Percentiles rank a stretch among this genome's conserved stretches.
Conservation (phyloP, 2,797 vertebrate genomes). For the Xyrichtys novacula region DNA sequence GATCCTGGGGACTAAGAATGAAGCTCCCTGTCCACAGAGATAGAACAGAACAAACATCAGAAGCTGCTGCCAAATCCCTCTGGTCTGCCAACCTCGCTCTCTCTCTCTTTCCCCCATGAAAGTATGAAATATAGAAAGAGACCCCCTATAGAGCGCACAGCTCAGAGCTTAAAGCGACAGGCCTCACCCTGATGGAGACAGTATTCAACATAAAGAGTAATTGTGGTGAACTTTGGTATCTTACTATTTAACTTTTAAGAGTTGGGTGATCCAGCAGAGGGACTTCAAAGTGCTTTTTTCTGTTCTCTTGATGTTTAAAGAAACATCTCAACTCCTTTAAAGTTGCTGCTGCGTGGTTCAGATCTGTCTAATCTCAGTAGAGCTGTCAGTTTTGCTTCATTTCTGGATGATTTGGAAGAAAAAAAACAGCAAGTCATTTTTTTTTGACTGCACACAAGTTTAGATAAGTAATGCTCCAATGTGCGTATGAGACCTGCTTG, state of each 20-base stretch:
- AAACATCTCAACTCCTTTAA: conserved; percentile 33
- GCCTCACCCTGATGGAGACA: neutral
- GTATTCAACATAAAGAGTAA: neutral
- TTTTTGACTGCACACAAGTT: neutral
- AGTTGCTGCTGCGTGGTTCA: conserved; percentile 14
- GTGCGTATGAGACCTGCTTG: neutral
- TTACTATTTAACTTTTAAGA: conserved; percentile 11
- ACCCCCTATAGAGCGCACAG: neutral
- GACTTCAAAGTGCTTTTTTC: conserved; percentile 52
- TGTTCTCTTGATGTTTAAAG: conserved; percentile 37
- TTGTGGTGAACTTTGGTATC: conserved; percentile 20
- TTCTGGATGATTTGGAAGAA: conserved; percentile 23
- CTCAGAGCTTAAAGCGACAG: conserved; percentile 27
- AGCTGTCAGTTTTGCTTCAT: conserved; percentile 19
- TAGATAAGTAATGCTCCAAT: neutral
- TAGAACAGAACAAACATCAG: neutral
- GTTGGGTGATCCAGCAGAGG: conserved; percentile 12
- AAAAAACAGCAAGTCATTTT: no score
- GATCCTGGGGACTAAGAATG: conserved; percentile 14
- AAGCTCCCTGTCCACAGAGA: conserved; percentile 23
- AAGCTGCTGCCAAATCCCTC: neutral
- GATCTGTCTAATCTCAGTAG: conserved; percentile 24
- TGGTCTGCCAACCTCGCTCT: no score
- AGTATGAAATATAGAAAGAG: conserved; percentile 16
- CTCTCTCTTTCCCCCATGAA: conserved; percentile 3